Conservation (phyloP, 1,140 invertebrate genomes). For the Panagrolaimus sp. region DNA sequence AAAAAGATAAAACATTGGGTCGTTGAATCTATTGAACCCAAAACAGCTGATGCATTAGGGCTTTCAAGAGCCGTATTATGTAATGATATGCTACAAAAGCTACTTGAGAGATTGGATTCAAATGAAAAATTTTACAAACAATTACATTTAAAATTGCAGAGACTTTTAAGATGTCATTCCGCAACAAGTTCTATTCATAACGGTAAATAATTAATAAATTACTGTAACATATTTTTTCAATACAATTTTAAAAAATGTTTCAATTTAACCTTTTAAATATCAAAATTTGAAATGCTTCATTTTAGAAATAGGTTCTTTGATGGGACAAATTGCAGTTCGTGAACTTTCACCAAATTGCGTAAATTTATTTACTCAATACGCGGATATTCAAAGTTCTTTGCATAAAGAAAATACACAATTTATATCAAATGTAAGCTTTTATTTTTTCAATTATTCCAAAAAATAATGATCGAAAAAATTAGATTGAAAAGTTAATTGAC, state of each 20-base stretch:
- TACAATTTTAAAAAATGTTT: no score
- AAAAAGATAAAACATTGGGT: conserved; percentile 74
- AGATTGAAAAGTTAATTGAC: conserved; percentile 30
- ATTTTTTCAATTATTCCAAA: background rate
- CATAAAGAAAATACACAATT: conserved; percentile 29
- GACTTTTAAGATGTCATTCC: background rate
- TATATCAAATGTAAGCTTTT: conserved; percentile 20
- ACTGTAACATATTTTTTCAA: conserved; percentile 90
- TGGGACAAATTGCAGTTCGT: conserved; percentile 28
- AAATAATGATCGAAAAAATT: background rate
- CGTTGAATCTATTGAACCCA: conserved; percentile 90
- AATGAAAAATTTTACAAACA: conserved; percentile 36
- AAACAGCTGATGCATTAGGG: conserved; percentile 91
- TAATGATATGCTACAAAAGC: conserved; percentile 73
- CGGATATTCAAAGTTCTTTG: conserved; percentile 29
- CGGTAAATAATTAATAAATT: background rate
- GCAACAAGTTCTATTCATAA: background rate
- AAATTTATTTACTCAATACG: conserved; percentile 30
- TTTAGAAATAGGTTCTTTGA: conserved; percentile 17
- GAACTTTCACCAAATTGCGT: conserved; percentile 14
- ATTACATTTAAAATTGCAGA: conserved; percentile 33
- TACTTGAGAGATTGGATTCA: conserved; percentile 33
- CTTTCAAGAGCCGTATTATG: conserved; percentile 90
- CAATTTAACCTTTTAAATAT: no score
- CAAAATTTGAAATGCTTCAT: no score